Base-by-base conservation (phyloP, 2,113 vertebrate species). In the Polypterus bichir region DNA sequence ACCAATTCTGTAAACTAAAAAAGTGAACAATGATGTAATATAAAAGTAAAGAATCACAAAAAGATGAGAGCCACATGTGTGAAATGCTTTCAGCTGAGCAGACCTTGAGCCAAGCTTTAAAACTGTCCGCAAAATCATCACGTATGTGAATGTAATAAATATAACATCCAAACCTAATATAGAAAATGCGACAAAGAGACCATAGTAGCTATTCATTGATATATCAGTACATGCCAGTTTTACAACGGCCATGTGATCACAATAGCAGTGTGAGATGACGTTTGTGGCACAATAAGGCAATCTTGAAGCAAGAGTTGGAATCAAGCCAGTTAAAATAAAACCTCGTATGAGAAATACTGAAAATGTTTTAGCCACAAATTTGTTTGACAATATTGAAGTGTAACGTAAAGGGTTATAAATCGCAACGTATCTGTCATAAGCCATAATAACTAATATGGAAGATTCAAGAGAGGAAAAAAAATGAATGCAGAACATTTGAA, bases 401-500 rank as follows among this genome's bases (percentile, higher is more conserved):
- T 86, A 85, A 2, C 11, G 51, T 60, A 86, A 47, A 0, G 82
- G 79, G 1, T 52, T 69, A 3, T 77, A 80, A 60, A 85, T 79
- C 57, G 84, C 79, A 0, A 83, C 47, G 47, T 79, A 82, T 5
- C 65, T 68, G 11, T 83, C 82, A 1, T 80, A 82, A 0, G 79
- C 82, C 83, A 82, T 86, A 61, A 79, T 74, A 58, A 84, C 69
- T 0, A 85, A 77, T 60, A 84, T 79, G 0, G 78, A 83, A 5
- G 81, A 84, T 59, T 86, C 83, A 0, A 76, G 54, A 49, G 79
- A 65, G 4, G 79, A 83, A 49, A 81, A 66, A 3, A 47, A 75
- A 47, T 82, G 80, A 51, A 87, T 74, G 66, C 79, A 84, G 4
- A 82, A 85, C 71, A 81, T 75, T 60, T 87, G 82, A 0, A 70